Percentiles rank a stretch among this genome's conserved stretches.
These are phyloP conservation scores for Centropristis striata DNA, from an alignment of 2,113 vertebrate genomes.

Conservation along the genomic window DNA sequence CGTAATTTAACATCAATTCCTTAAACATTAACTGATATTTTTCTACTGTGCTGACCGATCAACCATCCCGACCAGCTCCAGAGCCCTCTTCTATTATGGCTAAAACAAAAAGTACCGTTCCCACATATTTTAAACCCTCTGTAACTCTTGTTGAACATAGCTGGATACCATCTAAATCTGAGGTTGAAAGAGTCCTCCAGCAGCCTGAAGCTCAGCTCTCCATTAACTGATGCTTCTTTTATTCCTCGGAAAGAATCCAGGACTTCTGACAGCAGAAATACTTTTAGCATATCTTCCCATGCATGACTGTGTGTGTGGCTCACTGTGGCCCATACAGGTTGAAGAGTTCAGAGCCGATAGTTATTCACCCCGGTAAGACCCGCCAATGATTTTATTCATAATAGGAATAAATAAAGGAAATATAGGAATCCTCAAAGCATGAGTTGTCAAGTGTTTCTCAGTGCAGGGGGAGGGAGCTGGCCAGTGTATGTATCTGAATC, in stretches of 20 bases:
- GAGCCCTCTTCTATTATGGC: too few species aligned
- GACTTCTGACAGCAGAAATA: constrained; percentile 9
- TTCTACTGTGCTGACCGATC: too few species aligned
- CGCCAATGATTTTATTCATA: neutral
- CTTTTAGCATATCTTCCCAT: neutral
- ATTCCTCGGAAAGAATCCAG: constrained; percentile 14
- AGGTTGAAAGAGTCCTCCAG: neutral
- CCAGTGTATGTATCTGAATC: constrained; percentile 24
- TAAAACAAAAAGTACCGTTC: neutral
- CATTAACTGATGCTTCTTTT: constrained; percentile 11
- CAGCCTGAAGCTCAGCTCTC: neutral
- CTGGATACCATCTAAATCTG: neutral
- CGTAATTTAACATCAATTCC: too few species aligned
- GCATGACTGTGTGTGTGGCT: neutral
- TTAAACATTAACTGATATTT: too few species aligned
- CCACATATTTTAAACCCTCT: neutral
- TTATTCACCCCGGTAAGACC: neutral
- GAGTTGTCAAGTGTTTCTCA: constrained; percentile 19
- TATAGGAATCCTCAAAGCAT: neutral
- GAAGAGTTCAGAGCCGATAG: neutral
- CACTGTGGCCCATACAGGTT: constrained; percentile 7
- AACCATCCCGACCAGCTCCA: too few species aligned
- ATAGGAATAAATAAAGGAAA: constrained; percentile 11
- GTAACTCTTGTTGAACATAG: neutral
- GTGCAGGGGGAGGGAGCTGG: neutral